Percentiles rank a stretch among this genome's conserved stretches.
Conservation (phyloP, 1,140 invertebrate genomes). For the Leptoteleia sp. region DNA sequence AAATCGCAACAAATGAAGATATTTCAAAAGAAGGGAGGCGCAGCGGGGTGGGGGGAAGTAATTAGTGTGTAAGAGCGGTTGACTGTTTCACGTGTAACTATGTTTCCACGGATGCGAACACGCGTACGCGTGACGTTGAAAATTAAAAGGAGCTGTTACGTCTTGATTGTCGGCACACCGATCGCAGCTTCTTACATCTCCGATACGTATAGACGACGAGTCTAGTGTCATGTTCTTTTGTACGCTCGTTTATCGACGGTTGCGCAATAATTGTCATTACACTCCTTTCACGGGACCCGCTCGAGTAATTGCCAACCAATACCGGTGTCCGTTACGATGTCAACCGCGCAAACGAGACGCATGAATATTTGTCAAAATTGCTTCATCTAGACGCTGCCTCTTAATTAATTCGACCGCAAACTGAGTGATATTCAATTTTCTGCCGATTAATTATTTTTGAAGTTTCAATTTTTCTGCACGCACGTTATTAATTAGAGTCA, state of each 20-base stretch:
- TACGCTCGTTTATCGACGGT: slow-evolving; percentile 35
- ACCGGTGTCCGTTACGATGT: slow-evolving; percentile 18
- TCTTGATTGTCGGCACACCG: slow-evolving; percentile 36
- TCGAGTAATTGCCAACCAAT: slow-evolving; percentile 26
- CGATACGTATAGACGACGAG: slow-evolving; percentile 40
- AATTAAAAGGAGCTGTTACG: slow-evolving; percentile 39
- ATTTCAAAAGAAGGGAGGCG: not conserved
- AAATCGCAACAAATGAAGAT: slow-evolving; percentile 21
- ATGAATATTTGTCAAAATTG: slow-evolving; percentile 15
- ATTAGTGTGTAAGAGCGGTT: too few relatives aligned
- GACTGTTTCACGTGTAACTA: slow-evolving; percentile 17
- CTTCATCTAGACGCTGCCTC: not conserved
- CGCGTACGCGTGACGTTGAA: slow-evolving; percentile 17
- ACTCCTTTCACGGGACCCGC: slow-evolving; percentile 27
- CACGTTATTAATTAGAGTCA: too few relatives aligned
- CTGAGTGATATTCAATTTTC: slow-evolving; percentile 14
- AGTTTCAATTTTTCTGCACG: not conserved
- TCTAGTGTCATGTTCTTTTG: slow-evolving; percentile 47
- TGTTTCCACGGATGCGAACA: slow-evolving; percentile 25
- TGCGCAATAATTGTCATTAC: slow-evolving; percentile 47
- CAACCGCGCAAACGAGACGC: slow-evolving; percentile 14
- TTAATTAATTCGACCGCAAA: slow-evolving; percentile 9
- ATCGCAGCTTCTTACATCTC: slow-evolving; percentile 33
- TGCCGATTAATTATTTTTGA: slow-evolving; percentile 16
- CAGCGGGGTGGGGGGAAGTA: too few relatives aligned